These are phyloP conservation scores for Holothuria scabra DNA, from an alignment of 53 echinoderm and acorn worm genomes.

Conservation along the genomic window DNA sequence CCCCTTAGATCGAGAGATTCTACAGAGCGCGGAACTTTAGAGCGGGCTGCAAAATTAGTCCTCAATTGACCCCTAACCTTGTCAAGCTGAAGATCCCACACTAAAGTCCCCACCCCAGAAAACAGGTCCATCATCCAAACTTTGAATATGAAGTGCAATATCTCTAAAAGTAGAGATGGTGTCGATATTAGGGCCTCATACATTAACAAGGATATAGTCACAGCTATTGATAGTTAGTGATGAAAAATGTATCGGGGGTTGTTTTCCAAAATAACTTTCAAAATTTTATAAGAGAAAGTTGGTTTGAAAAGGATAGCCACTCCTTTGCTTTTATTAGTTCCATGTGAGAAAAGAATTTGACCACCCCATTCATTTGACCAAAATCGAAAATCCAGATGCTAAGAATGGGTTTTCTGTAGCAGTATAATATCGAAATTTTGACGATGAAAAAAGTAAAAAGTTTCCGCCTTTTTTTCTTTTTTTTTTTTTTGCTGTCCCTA, in stretches of 20 bases:
- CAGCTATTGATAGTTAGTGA: conserved; percentile 1
- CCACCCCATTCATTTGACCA: conserved; percentile 48
- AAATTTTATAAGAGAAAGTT: neutral
- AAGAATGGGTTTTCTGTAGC: conserved; percentile 26
- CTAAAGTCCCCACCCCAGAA: conserved; percentile 48
- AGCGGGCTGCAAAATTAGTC: conserved; percentile 9
- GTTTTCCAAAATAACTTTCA: conserved; percentile 12
- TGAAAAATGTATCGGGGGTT: conserved; percentile 43
- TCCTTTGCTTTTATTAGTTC: conserved; percentile 22
- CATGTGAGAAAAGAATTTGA: conserved; percentile 56
- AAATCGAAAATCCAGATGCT: conserved; percentile 4
- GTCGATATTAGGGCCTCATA: conserved; percentile 53
- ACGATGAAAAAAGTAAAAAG: conserved; percentile 36
- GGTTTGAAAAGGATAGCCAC: conserved; percentile 44
- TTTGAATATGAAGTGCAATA: conserved; percentile 43
- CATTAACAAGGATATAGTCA: conserved; percentile 36
- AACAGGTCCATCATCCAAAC: conserved; percentile 6
- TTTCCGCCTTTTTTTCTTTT: conserved; percentile 32
- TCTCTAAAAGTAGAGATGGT: conserved; percentile 39
- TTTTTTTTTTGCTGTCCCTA: too few relatives aligned
- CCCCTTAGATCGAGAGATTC: conserved; percentile 2
- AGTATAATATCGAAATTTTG: conserved; percentile 34
- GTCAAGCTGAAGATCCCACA: conserved; percentile 20
- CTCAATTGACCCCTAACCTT: conserved; percentile 15
- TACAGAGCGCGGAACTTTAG: neutral